Conservation (phyloP, 2,888 invertebrate species). For the Timema podura region DNA sequence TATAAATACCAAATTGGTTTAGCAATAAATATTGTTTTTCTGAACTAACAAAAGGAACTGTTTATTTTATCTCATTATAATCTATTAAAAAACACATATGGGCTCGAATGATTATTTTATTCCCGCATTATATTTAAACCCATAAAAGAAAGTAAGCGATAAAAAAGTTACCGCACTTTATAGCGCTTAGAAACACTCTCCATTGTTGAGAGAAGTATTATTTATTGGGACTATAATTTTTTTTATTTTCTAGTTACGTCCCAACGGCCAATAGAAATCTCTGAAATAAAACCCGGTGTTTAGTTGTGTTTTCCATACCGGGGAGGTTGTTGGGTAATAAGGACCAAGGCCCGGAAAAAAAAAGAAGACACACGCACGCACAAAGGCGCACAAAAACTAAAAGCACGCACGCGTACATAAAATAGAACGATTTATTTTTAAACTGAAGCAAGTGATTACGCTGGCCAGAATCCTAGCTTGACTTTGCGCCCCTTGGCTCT, state of each 20-base stretch:
- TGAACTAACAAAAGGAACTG: no score
- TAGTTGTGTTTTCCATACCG: background rate
- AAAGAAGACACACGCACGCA: background rate
- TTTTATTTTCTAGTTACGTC: constrained; percentile 12
- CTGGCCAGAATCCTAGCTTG: no score
- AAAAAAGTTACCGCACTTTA: constrained; percentile 1
- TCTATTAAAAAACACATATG: no score
- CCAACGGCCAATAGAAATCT: background rate
- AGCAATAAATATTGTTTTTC: no score
- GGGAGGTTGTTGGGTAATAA: constrained; percentile 10
- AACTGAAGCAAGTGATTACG: constrained; percentile 14
- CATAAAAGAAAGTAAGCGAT: constrained; percentile 9
- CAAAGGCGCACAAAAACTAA: background rate
- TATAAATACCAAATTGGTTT: no score
- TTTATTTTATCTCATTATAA: no score
- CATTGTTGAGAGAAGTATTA: constrained; percentile 10
- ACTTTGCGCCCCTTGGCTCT: no score
- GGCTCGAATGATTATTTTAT: no score
- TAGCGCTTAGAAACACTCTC: background rate
- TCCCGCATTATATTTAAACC: no score
- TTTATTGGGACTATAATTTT: background rate
- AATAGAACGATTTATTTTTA: constrained; percentile 16
- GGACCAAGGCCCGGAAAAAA: background rate
- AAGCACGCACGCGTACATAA: constrained; percentile 14
- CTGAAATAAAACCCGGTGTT: constrained; percentile 2